These are phyloP conservation scores for Drosophila robusta DNA, from an alignment of 2,888 invertebrate species.

Conservation along the genomic window DNA sequence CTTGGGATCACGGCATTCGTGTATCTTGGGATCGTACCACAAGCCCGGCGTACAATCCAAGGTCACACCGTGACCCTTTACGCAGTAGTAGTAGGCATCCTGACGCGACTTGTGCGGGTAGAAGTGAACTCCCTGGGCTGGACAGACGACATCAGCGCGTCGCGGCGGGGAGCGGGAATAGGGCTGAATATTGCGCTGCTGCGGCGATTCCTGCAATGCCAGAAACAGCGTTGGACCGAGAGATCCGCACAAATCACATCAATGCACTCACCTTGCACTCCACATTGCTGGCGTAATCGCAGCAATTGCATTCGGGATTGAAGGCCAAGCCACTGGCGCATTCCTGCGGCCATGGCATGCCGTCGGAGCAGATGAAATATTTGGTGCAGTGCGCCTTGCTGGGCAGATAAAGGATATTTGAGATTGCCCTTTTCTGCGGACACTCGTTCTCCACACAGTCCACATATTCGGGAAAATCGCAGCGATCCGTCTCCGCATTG, in stretches of 20 bases:
- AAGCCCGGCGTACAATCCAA: constrained; percentile 83
- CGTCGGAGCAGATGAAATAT: constrained; percentile 80
- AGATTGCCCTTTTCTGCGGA: constrained; percentile 53
- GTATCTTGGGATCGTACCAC: constrained; percentile 65
- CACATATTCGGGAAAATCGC: constrained; percentile 80
- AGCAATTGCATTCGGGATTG: constrained; percentile 64
- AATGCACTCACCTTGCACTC: constrained; percentile 70
- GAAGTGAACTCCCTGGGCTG: constrained; percentile 72
- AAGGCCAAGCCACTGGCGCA: constrained; percentile 75
- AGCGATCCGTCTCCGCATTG: constrained; percentile 79
- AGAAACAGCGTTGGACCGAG: neutral
- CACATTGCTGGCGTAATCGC: constrained; percentile 65
- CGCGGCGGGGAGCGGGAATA: constrained; percentile 76
- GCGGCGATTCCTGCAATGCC: constrained; percentile 52
- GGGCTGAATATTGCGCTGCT: constrained; percentile 72
- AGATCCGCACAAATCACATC: neutral
- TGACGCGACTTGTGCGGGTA: constrained; percentile 63
- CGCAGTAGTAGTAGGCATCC: constrained; percentile 80
- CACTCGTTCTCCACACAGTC: constrained; percentile 82
- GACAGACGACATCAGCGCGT: constrained; percentile 81
- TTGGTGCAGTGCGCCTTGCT: constrained; percentile 75
- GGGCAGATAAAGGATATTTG: constrained; percentile 68
- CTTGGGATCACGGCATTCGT: constrained; percentile 76
- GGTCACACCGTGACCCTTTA: constrained; percentile 80
- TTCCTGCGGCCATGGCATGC: constrained; percentile 63